Base-by-base conservation (phyloP, 2,888 invertebrate species). In the Quadriops clusia region DNA sequence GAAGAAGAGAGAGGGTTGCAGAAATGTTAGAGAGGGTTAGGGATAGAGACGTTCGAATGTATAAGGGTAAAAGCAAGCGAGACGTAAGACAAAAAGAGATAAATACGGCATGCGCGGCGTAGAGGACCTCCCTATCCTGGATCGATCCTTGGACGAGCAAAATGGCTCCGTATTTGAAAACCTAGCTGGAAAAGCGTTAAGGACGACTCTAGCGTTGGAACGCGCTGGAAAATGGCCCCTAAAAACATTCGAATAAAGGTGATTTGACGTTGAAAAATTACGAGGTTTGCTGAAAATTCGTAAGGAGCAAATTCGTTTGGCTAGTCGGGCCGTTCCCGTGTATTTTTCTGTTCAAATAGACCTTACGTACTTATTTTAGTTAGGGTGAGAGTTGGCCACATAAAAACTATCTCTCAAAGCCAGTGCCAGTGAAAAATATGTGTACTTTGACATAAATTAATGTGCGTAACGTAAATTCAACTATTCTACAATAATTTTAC, bases 381-480 rank as follows among this genome's bases (percentile, higher is more conserved):
- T 41, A 48, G 48, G 52, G 52, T 52, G 46, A 44, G 49, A 44
- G 43, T 41, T 36, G 44, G 53, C 54, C 55, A 51, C 56, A 56
- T 54, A 60, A 61, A 61, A 61, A 61, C 61, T 61, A 61, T 61
- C 61, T 59, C 54, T 58, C 57, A 54, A 54, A 58, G 58, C 54
- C 46, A 50, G 50, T 55, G 54, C 55, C 56, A 54, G 54, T 56
- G 59, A 58, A 59, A 61, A 60, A 61, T 60, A 58, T 60, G 59
- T 58, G 58, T 57, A 53, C 58, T 59, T 60, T 60, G 61, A 61
- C 59, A 57, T 59, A 56, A 59, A 61, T 61, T 61, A 59, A 61
- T 61, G 61, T 59, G 59, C 60, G 58, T 59, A 51, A 49, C 56
- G 57, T 55, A 59, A 58, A 60, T 61, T 60, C 57, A 58, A 60